Base-by-base conservation (phyloP, 2,888 invertebrate species). In the Chesias legatella region DNA sequence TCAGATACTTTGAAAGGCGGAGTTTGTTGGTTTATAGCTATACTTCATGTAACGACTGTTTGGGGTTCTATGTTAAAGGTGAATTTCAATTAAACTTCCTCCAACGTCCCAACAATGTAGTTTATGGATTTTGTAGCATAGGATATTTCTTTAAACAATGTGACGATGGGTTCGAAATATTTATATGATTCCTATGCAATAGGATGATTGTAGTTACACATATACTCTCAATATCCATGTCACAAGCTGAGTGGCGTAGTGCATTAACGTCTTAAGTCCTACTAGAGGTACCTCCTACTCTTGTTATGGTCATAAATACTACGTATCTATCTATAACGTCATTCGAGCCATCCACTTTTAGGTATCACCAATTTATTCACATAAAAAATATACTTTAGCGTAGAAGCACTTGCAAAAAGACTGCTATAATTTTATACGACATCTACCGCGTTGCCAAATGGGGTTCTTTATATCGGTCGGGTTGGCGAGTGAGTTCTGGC, bases 401-500 rank as follows among this genome's bases (percentile, higher is more conserved):
- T 17, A 17, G 13, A 3, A 17, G 10, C 26, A 25, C 43, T 26
- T 27, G 40, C 39, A 33, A 40, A 30, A 46, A 35, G 23, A 42
- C 29, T 33, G 37, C 46, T 48, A 46, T 46, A 48, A 70, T 66
- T 73, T 69, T 58, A 59, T 60, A 48, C 58, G 55, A 59, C 60
- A 63, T 60, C 62, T 59, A 51, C 51, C 55, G 62, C 20, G 63
- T 75, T 84, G 85, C 84, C 84, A 83, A 85, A 83, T 83, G 68
- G 76, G 64, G 61, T 74, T 63, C 70, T 74, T 79, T 79, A 79
- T 79, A 79, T 76, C 64, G 68, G 64, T 60, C 57, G 60, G 67
- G 65, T 68, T 75, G 73, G 68, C 70, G 55, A 60, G 48, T 59
- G 20, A 24, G 38, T 17, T 17, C 13, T 78, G 77, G 73, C 73